Conservation (phyloP, 2,888 invertebrate genomes). For the Encarsia formosa region DNA sequence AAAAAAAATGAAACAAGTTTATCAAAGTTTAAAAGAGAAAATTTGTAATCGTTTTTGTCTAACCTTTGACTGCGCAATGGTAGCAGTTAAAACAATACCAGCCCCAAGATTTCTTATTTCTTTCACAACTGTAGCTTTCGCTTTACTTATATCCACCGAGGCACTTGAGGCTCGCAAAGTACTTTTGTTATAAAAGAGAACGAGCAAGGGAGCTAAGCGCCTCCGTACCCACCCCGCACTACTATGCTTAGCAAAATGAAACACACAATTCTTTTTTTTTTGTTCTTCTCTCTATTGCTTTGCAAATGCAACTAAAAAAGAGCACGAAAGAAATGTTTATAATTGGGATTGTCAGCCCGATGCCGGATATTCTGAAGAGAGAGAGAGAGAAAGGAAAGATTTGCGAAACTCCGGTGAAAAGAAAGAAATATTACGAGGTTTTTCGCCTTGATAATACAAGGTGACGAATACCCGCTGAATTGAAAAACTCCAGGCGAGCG, state of each 20-base stretch:
- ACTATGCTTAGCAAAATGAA: constrained; percentile 40
- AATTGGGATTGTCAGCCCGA: constrained; percentile 46
- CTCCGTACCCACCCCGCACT: constrained; percentile 3
- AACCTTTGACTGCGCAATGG: constrained; percentile 1
- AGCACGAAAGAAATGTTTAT: constrained; percentile 48
- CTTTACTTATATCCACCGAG: constrained; percentile 16
- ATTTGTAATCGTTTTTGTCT: not conserved
- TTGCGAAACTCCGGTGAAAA: not conserved
- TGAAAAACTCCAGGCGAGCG: constrained; percentile 4
- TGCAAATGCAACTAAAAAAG: constrained; percentile 44
- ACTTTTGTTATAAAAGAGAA: constrained; percentile 37
- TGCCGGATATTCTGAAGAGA: constrained; percentile 16
- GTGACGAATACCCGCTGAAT: constrained; percentile 6
- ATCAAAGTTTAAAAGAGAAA: not conserved
- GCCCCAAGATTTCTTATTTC: constrained; percentile 18
- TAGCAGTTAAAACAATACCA: constrained; percentile 22
- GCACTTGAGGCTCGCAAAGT: constrained; percentile 35
- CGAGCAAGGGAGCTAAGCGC: constrained; percentile 21
- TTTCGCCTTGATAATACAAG: not conserved
- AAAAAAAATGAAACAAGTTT: too few relatives aligned
- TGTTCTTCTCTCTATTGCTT: constrained; percentile 13
- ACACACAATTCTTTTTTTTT: too few relatives aligned
- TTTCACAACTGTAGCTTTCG: constrained; percentile 25
- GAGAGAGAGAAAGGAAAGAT: not conserved
- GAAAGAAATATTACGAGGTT: constrained; percentile 8